Evolutionary conservation across 2,888 invertebrate genomes (phyloP), one percentile per base, ranked within the genome.

Genomic region (Ennomos quercinarius): DNA sequence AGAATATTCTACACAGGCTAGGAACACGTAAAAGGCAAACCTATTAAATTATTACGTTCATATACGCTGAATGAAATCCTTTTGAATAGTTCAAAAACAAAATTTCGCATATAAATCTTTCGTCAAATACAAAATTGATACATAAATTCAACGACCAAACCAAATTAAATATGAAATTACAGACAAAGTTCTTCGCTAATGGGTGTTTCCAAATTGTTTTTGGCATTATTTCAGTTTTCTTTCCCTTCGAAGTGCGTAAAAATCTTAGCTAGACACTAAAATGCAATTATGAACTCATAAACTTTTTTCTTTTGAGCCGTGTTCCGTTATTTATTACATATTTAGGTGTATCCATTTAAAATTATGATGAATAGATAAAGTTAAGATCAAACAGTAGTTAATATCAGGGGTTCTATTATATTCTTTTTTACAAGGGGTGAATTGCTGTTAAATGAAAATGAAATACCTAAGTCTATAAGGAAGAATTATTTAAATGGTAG

Each of bases 171-270:
- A 81, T 80, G 73, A 83, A 84, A 80, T 79, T 81, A 85, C 83
- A 80, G 81, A 77, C 76, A 67, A 85, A 85, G 83, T 85, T 84
- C 60, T 55, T 66, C 66, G 72, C 63, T 84, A 82, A 85, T 83
- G 83, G 83, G 76, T 80, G 80, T 86, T 84, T 66, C 68, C 52
- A 79, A 84, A 82, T 84, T 83, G 78, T 81, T 86, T 80, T 77
- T 59, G 66, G 63, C 80, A 71, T 79, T 78, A 78, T 80, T 78
- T 80, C 69, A 68, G 68, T 74, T 77, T 76, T 76, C 68, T 78
- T 79, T 79, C 73, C 70, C 63, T 61, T 68, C 46, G 61, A 42
- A 62, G 66, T 70, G 54, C 59, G 71, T 70, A 64, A 64, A 59
- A 64, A 69, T 73, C 64, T 71, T 67, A 63, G 66, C 34, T 44